phyloP scores from a whole-genome alignment of 2,888 invertebrate species.

The Meiosimyza decipiens region DNA sequence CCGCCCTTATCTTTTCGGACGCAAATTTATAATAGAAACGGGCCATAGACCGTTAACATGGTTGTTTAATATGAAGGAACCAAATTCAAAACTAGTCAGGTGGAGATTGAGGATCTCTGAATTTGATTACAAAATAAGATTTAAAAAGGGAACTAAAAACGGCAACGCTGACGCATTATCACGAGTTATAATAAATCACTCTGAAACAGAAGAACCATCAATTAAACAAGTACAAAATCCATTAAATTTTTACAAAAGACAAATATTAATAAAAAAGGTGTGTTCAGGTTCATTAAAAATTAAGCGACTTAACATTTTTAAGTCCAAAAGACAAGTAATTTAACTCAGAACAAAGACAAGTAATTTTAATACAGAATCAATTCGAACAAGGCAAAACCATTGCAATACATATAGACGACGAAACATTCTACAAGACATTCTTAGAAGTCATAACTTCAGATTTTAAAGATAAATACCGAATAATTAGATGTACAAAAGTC shows the following conservation, averaged over 20 bases:
- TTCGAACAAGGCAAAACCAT: neutral
- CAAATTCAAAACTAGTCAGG: slow-evolving; percentile 3
- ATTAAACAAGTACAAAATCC: too few species aligned
- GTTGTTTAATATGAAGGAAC: slow-evolving; percentile 33
- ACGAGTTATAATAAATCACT: too few species aligned
- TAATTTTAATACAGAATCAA: slow-evolving; percentile 22
- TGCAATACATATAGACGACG: neutral
- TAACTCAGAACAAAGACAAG: neutral
- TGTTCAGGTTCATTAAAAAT: too few species aligned
- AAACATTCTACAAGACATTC: neutral
- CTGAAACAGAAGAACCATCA: too few species aligned
- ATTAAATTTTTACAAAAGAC: too few species aligned
- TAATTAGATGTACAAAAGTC: neutral
- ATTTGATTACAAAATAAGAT: slow-evolving; percentile 19
- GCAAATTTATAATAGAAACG: slow-evolving; percentile 35
- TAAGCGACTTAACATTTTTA: neutral
- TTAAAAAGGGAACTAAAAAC: slow-evolving; percentile 16
- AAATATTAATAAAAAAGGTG: too few species aligned
- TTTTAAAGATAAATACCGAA: neutral
- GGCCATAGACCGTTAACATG: slow-evolving; percentile 52
- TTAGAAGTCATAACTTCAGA: neutral
- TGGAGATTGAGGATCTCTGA: slow-evolving; percentile 25
- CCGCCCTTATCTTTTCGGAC: slow-evolving; percentile 34
- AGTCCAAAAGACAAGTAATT: neutral
- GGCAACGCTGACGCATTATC: slow-evolving; percentile 13